Evolutionary conservation across 2,888 invertebrate species (phyloP), one percentile per base, ranked within the genome.

Genomic region (Drosophila cognata): DNA sequence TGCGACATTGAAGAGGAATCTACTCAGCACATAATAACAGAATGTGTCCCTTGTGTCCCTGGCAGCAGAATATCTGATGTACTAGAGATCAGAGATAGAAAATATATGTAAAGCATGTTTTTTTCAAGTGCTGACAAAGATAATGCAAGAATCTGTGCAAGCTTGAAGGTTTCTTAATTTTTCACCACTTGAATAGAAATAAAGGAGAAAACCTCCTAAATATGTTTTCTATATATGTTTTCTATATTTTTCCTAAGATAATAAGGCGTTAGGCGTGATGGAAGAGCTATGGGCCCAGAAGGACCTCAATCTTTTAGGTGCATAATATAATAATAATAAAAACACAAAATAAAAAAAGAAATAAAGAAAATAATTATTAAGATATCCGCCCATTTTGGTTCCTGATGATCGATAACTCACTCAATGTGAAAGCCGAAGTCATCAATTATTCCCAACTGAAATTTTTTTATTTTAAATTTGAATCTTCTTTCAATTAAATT

Each of bases 361-460:
- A 4, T 4, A 4, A 35, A n/a, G n/a, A n/a, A n/a, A 1, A 1
- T 36, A 6, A 28, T 16, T 36, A 5, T 36, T 5, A 35, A 2
- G 16, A 36, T 36, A 16, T 36, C 18, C 16, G 2, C 6, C 16
- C 5, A 36, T 35, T 35, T 35, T 4, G 35, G 4, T 4, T 4
- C 8, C 8, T n/a, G 38, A n/a, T n/a, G 38, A 38, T 38, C 0
- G 38, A 38, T 35, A 18, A 7, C 3, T n/a, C 38, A 18, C n/a
- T 8, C 1, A 38, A n/a, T 8, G 0, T n/a, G 0, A 38, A 35
- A 2, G 2, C 8, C 1, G 2, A 31, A 2, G 4, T 38, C 1
- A n/a, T 0, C n/a, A 38, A 38, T 8, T 38, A 18, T 18, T 38
- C 3, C 7, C 38, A 8, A 18, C 0, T 1, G 7, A 18, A 8